Conservation (phyloP, 2,113 vertebrate species). For the Notothenia coriiceps region DNA sequence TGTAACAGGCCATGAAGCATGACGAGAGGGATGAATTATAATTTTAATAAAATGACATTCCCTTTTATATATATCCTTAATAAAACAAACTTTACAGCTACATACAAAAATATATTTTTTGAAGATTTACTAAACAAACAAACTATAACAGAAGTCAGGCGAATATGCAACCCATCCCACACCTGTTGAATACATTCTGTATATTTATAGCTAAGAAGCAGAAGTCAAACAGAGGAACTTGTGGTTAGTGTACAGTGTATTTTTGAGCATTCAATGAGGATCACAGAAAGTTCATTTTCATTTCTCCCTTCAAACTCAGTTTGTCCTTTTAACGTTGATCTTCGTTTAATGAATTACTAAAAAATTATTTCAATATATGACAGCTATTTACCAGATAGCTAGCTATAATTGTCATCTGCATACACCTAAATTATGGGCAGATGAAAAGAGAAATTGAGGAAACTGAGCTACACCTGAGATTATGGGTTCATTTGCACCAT, state of each 20-base stretch:
- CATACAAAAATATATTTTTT: not conserved
- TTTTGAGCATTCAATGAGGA: constrained; percentile 8
- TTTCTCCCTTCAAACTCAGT: not conserved
- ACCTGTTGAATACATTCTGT: constrained; percentile 20
- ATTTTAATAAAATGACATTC: not conserved
- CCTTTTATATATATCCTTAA: not conserved
- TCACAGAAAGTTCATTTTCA: constrained; percentile 6
- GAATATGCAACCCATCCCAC: not conserved
- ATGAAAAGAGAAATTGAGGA: not conserved
- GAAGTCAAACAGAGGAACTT: constrained; percentile 33
- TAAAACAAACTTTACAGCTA: not conserved
- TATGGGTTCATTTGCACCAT: not conserved
- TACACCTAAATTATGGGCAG: not conserved
- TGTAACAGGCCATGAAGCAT: not conserved
- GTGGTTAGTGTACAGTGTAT: constrained; percentile 22
- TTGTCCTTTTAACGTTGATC: not conserved
- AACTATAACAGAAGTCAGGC: not conserved
- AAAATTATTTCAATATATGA: no score
- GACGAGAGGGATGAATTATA: not conserved
- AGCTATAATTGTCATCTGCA: not conserved
- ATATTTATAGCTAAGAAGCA: constrained; percentile 38
- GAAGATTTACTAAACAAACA: not conserved
- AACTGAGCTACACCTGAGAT: not conserved
- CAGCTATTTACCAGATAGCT: no score
- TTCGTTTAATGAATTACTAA: not conserved